These are phyloP conservation scores for Pipra filicauda DNA, from an alignment of 2,113 vertebrate genomes.

Conservation along the genomic window DNA sequence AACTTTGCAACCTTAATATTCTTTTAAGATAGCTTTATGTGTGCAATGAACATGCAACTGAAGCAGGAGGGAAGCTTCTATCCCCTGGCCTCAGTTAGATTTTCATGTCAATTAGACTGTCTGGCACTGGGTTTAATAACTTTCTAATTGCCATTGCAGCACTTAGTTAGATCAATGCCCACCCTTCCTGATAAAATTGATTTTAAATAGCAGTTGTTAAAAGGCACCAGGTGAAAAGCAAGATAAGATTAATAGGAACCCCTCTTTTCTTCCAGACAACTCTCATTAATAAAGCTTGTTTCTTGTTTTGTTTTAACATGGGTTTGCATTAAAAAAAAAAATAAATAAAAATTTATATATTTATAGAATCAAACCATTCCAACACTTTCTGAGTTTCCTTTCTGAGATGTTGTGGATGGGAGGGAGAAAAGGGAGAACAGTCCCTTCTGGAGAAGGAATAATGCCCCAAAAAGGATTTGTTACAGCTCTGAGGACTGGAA, in stretches of 20 bases:
- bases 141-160: neutral
- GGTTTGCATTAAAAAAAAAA: neutral
- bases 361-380: neutral
- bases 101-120: neutral
- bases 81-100: neutral
- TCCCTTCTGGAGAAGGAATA: neutral
- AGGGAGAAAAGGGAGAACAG: neutral
- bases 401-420: neutral
- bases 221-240: neutral
- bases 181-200: slow-evolving; percentile 1
- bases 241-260: neutral
- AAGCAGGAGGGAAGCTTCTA: neutral
- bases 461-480: neutral
- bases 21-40: neutral
- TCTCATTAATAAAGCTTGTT: neutral
- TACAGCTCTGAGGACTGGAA: neutral
- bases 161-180: slow-evolving; percentile 12
- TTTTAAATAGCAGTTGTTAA: slow-evolving; percentile 16
- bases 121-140: neutral
- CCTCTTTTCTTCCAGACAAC: neutral
- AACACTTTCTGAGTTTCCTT: neutral
- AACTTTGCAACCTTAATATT: neutral
- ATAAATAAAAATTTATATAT: neutral
- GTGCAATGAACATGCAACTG: neutral
- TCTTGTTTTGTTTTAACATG: neutral